Conservation (phyloP, 2,888 invertebrate species). For the Esperia sulphurella region DNA sequence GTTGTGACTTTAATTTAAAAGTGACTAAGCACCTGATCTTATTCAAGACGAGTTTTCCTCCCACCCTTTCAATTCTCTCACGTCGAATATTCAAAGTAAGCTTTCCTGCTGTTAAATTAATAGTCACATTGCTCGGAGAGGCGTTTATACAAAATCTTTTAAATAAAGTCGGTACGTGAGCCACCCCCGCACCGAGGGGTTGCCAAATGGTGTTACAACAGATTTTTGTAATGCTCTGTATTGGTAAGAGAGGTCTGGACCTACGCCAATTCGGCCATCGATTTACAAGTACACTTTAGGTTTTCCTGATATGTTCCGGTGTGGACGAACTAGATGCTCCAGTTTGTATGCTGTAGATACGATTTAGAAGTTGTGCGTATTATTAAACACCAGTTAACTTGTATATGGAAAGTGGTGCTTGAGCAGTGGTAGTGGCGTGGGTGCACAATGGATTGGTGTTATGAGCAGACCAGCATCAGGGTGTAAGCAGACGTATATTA, state of each 20-base stretch:
- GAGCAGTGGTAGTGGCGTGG: too few species aligned
- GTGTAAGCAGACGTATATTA: too few species aligned
- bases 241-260: slow-evolving; percentile 71
- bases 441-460: too few species aligned
- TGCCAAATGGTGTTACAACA: slow-evolving; percentile 75
- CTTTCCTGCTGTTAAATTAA: slow-evolving; percentile 56
- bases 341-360: slow-evolving; percentile 31
- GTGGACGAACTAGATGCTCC: slow-evolving; percentile 39
- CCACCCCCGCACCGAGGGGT: slow-evolving; percentile 36
- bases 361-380: background rate
- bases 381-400: too few species aligned
- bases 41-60: slow-evolving; percentile 11
- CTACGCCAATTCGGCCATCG: slow-evolving; percentile 71
- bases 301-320: slow-evolving; percentile 57
- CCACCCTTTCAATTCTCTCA: slow-evolving; percentile 29
- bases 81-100: slow-evolving; percentile 40
- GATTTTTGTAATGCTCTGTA: slow-evolving; percentile 75
- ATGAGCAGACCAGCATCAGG: too few species aligned
- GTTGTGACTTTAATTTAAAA: slow-evolving; percentile 7
- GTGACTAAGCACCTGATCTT: slow-evolving; percentile 8
- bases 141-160: slow-evolving; percentile 65
- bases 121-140: slow-evolving; percentile 49
- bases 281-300: slow-evolving; percentile 71
- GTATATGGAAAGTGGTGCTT: too few species aligned
- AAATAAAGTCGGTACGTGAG: slow-evolving; percentile 70